Base-by-base conservation (phyloP, 2,888 invertebrate species). In the Acheta domesticus region DNA sequence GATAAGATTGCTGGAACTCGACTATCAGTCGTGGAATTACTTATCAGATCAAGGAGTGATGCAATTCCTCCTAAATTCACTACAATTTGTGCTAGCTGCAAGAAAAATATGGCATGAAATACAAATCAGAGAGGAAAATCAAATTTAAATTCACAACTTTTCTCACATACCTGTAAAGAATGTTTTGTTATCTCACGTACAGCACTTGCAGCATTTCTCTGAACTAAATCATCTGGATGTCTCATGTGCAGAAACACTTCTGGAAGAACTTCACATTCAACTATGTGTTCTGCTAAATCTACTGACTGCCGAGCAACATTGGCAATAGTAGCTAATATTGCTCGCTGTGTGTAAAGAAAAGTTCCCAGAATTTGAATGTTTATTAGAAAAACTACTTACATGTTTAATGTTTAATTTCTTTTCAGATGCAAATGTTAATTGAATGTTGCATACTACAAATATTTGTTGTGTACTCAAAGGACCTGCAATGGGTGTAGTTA, bases 21-120 rank as follows among this genome's bases (percentile, higher is more conserved):
- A 1, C 89, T 88, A 73, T 90, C 89, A 3, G 91, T 90, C 77
- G 89, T 86, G 5, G 89, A 86, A 82, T 90, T 90, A 75, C 87
- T 87, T 12, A 91, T 88, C 76, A 90, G 88, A 84, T 94, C 93
- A 80, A 94, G 90, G 14, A 95, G 87, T 0, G 93, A 93, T 12
- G 92, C 94, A 78, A 95, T 91, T 1, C 94, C 95, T 21, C 95
- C 95, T 14, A 91, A 91, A 85, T 95, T 94, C 23, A 93, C 93
- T 12, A 94, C 91, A 84, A 95, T 86, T 86, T 95, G 93, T 8
- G 94, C 91, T 83, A 95, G 86, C 91, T 93, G 84, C 16, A 85
- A 84, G 80, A 80, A 80, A 81, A 11, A 76, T 21, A 36, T n/a
- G 49, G 36, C 49, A 74, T 23, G 76, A 77, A 23, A 36, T 5